Percentiles rank a stretch among this genome's conserved stretches.
phyloP scores from a whole-genome alignment of 2,797 vertebrate species.

The Pangasius mekongensis region DNA sequence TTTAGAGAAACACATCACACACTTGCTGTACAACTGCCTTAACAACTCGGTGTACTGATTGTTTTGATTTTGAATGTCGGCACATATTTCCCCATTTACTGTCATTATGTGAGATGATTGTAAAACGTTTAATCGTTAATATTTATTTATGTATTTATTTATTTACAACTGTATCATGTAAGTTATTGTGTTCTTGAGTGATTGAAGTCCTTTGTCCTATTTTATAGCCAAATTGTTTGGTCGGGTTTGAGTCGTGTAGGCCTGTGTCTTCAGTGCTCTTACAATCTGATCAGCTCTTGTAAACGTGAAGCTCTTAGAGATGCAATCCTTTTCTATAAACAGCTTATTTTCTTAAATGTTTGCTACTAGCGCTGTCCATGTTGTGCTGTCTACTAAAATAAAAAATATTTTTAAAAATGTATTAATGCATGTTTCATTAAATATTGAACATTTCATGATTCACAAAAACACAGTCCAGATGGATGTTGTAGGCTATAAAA shows the following conservation, averaged over 20 bases:
- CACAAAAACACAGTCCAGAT: background rate
- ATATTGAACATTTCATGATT: background rate
- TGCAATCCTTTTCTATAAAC: conserved; percentile 99
- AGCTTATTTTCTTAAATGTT: conserved; percentile 99
- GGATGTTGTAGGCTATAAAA: too few relatives aligned
- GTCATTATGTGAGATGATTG: conserved; percentile 83
- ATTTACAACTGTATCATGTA: conserved; percentile 91
- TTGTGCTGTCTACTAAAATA: conserved; percentile 92
- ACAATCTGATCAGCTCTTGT: conserved; percentile 84
- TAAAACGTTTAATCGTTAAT: conserved; percentile 93
- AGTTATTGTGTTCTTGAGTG: conserved; percentile 82
- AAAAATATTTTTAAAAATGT: conserved; percentile 96
- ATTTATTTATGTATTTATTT: conserved; percentile 95
- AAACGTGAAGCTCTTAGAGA: conserved; percentile 96
- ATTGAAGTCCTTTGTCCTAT: conserved; percentile 81
- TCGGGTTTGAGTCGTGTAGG: conserved; percentile 85
- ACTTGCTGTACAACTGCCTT: conserved; percentile 94
- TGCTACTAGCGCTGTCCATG: conserved; percentile 99
- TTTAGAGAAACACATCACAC: conserved; percentile 86
- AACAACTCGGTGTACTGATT: conserved; percentile 79
- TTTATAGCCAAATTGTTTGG: conserved; percentile 81
- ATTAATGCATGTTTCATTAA: conserved; percentile 26
- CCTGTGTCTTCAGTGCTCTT: conserved; percentile 81
- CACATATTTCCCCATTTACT: conserved; percentile 79
- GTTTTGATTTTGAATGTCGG: conserved; percentile 75